Conservation (phyloP, 2,797 vertebrate genomes). For the Myripristis jacobus region DNA sequence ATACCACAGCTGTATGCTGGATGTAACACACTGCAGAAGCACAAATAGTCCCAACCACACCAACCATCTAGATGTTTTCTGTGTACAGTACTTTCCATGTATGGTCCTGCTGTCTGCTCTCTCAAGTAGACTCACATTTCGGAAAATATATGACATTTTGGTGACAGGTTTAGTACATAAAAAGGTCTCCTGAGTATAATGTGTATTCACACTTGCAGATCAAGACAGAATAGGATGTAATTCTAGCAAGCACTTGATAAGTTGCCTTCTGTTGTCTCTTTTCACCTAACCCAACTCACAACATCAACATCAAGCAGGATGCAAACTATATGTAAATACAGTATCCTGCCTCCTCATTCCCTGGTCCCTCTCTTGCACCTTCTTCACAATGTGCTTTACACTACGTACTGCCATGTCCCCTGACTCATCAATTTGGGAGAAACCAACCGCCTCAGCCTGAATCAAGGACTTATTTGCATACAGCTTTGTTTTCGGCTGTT, state of each 20-base stretch:
- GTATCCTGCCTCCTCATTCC: slow-evolving; percentile 2
- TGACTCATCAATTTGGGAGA: slow-evolving; percentile 54
- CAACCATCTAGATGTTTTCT: neutral
- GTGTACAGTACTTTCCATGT: neutral
- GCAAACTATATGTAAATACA: slow-evolving; percentile 73
- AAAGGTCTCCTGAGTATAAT: neutral
- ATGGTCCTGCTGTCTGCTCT: neutral
- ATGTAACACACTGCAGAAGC: neutral
- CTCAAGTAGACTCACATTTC: neutral
- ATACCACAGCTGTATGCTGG: neutral
- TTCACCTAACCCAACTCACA: neutral
- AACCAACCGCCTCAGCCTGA: slow-evolving; percentile 38
- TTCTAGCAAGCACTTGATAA: slow-evolving; percentile 4
- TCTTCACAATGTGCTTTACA: slow-evolving; percentile 11
- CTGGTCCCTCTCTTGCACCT: neutral
- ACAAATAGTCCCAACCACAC: neutral
- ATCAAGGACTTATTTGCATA: slow-evolving; percentile 74
- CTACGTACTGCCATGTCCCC: slow-evolving; percentile 3
- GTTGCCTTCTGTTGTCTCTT: neutral
- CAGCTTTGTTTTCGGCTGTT: slow-evolving; percentile 72
- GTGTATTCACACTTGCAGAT: slow-evolving; percentile 27
- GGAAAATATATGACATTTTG: neutral
- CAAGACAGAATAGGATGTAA: slow-evolving; percentile 1
- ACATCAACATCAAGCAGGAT: slow-evolving; percentile 22
- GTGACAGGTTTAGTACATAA: slow-evolving; percentile 17